Base-by-base conservation (phyloP, 2,888 invertebrate genomes). In the Lomographa bimaculata region DNA sequence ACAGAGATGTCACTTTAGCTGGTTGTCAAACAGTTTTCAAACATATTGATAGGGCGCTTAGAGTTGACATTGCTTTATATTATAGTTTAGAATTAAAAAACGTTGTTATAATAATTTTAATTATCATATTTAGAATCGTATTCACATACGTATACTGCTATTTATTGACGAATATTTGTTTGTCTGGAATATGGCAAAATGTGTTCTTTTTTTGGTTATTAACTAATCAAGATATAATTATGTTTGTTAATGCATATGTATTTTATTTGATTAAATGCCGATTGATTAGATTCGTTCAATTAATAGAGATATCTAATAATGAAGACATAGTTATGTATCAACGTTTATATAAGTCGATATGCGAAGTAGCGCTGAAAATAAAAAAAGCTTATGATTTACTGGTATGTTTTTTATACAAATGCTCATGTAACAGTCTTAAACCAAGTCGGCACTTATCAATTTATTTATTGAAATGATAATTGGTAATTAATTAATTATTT, bases 241-340 rank as follows among this genome's bases (percentile, higher is more conserved):
- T 17, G n/a, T n/a, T 33, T n/a, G 2, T 6, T 1, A 17, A 24
- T 5, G 7, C 7, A 2, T 33, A 7, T 6, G 7, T 24, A 3
- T 33, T 24, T 17, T 17, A 24, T 17, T 3, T 5, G 2, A 11
- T 24, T 2, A 24, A 33, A 17, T 18, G 18, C n/a, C 16, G 33
- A 1, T 14, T 33, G 7, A 5, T 7, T 0, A 24, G 5, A 2
- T 33, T 33, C 10, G 5, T 7, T 8, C 1, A 16, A 0, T 5
- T 7, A 1, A 11, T 33, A 7, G 5, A 33, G 7, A 17, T 5
- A 9, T 1, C 6, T 4, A 2, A 24, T n/a, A 3, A 9, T 5
- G n/a, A n/a, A n/a, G 10, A 9, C 3, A 9, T 32, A 17, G 5
- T n/a, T 4, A 5, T 10, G 1, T 33, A 7, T 11, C 23, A 23